Conservation (phyloP, 1,140 invertebrate genomes). For the Scaptomyza montana region DNA sequence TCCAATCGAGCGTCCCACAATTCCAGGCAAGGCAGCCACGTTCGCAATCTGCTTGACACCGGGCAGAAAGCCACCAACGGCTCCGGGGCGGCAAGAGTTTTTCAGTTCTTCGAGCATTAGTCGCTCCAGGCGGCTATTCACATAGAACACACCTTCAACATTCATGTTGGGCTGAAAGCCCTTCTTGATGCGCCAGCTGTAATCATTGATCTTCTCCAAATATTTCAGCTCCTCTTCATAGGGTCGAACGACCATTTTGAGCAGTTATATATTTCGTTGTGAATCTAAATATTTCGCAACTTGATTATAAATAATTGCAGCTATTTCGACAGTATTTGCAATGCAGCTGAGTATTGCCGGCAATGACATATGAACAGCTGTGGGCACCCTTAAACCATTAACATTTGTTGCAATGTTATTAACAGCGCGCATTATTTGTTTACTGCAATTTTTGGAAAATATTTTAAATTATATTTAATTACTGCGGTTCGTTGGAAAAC, state of each 20-base stretch:
- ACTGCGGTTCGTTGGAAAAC: too few relatives aligned
- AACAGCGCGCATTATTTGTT: background rate
- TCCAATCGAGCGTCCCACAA: conserved; percentile 96
- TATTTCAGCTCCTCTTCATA: conserved; percentile 98
- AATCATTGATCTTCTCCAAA: conserved; percentile 93
- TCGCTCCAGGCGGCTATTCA: conserved; percentile 95
- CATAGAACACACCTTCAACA: conserved; percentile 99
- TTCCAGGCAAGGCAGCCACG: conserved; percentile 99
- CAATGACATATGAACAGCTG: background rate
- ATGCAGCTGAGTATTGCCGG: conserved; percentile 29
- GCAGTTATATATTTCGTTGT: background rate
- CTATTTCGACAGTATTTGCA: conserved; percentile 54
- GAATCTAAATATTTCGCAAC: background rate
- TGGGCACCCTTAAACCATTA: conserved; percentile 1
- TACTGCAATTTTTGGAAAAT: background rate
- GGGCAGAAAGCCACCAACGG: conserved; percentile 97
- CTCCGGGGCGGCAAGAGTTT: conserved; percentile 94
- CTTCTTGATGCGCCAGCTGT: conserved; percentile 98
- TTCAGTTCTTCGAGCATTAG: conserved; percentile 99
- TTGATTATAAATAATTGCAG: background rate
- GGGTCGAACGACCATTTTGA: conserved; percentile 93
- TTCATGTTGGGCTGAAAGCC: conserved; percentile 99
- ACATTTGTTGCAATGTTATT: background rate
- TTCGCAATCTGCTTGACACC: conserved; percentile 99
- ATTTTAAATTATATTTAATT: too few relatives aligned